Evolutionary conservation across 2,797 vertebrate genomes (phyloP).

Genomic region (Tolypeutes matacus): DNA sequence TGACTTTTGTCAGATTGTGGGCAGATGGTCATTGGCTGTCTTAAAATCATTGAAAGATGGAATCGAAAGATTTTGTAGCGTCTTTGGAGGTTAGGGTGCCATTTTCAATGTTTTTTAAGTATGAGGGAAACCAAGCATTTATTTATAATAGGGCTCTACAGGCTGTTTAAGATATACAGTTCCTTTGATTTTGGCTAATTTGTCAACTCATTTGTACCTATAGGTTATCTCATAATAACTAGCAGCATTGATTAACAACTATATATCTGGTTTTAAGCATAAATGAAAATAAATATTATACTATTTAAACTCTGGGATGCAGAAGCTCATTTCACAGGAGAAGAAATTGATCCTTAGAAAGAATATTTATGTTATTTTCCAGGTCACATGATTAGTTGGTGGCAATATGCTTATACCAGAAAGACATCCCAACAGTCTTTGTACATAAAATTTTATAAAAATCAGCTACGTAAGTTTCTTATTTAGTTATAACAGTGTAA

Average conservation of each 20-base stretch:
- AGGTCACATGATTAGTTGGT: not conserved
- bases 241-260: not conserved
- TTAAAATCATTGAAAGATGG: not conserved
- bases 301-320: not conserved
- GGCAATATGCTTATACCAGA: not conserved
- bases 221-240: not conserved
- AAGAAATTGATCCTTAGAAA: not conserved
- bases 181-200: slow-evolving; percentile 39
- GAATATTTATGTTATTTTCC: not conserved
- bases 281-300: not conserved
- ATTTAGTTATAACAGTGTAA: not conserved
- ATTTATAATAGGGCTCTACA: not conserved
- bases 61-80: not conserved
- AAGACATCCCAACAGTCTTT: not conserved
- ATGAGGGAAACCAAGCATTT: not conserved
- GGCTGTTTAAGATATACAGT: slow-evolving; percentile 1
- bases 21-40: not conserved
- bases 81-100: not conserved
- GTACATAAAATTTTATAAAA: slow-evolving; percentile 26
- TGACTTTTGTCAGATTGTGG: not conserved
- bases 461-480: not conserved
- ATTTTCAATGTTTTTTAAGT: slow-evolving; percentile 28
- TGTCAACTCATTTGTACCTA: slow-evolving; percentile 1
- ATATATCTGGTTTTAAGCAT: not conserved
- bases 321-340: not conserved